Evolutionary conservation across 2,888 invertebrate genomes (phyloP).

Genomic region (Adineta ricciae): DNA sequence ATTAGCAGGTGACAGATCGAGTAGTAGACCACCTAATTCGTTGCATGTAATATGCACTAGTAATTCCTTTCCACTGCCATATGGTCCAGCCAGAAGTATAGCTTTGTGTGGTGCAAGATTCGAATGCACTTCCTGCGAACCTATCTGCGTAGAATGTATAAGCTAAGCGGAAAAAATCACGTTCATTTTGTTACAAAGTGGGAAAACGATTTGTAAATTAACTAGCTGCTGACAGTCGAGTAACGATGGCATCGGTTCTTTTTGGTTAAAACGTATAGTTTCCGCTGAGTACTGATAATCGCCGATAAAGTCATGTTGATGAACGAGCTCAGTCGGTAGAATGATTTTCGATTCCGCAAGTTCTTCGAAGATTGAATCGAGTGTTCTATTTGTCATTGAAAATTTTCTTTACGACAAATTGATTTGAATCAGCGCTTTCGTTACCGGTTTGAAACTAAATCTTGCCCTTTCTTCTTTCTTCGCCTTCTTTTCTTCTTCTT

Average conservation of each 20-base stretch:
- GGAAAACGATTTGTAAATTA: neutral
- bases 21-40: neutral
- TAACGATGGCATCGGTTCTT: slow-evolving; percentile 21
- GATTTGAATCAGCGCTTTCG: no score
- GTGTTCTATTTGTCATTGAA: neutral
- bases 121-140: neutral
- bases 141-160: neutral
- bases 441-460: neutral
- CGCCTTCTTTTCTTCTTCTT: neutral
- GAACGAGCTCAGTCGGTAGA: neutral
- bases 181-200: neutral
- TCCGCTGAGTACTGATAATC: neutral
- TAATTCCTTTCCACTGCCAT: neutral
- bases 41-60: slow-evolving; percentile 1
- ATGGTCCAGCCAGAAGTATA: neutral
- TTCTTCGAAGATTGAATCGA: slow-evolving; percentile 17
- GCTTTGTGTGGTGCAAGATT: neutral
- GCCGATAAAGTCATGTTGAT: neutral
- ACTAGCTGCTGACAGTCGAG: slow-evolving; percentile 4
- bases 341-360: neutral
- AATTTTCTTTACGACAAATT: no score
- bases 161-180: no score
- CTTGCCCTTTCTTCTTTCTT: neutral
- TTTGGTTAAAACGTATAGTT: neutral
- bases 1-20: slow-evolving; percentile 4